Percentiles rank a stretch among this genome's conserved stretches.
These are phyloP conservation scores for Netelia inedita DNA, from an alignment of 2,888 invertebrate species.

Conservation along the genomic window DNA sequence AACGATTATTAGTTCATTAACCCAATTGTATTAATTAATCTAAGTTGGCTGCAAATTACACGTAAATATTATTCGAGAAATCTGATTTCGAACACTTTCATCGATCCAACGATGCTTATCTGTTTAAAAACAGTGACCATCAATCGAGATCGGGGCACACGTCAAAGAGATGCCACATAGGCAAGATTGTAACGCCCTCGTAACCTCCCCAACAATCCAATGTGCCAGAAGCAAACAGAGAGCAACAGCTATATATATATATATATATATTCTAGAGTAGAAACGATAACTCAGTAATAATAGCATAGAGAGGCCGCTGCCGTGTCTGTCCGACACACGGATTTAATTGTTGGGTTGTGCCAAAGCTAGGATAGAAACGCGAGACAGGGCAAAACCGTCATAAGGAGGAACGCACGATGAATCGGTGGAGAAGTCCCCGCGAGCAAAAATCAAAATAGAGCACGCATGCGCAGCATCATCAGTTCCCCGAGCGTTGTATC, in stretches of 20 bases:
- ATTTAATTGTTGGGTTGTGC: slow-evolving; percentile 83
- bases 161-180: slow-evolving; percentile 66
- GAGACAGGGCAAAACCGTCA: slow-evolving; percentile 74
- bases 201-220: slow-evolving; percentile 55
- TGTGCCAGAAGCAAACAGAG: slow-evolving; percentile 52
- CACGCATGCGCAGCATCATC: slow-evolving; percentile 31
- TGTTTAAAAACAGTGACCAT: slow-evolving; percentile 34
- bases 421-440: slow-evolving; percentile 51
- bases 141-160: slow-evolving; percentile 51
- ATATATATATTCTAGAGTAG: slow-evolving; percentile 65
- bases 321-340: slow-evolving; percentile 79
- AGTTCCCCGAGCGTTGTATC: slow-evolving; percentile 33
- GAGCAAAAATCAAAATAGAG: slow-evolving; percentile 74
- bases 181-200: slow-evolving; percentile 56
- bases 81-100: slow-evolving; percentile 11
- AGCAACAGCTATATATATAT: slow-evolving; percentile 36
- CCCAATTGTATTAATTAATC: no score
- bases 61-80: background rate
- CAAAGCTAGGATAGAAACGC: slow-evolving; percentile 60
- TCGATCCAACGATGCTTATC: background rate
- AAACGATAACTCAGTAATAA: slow-evolving; percentile 83
- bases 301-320: slow-evolving; percentile 73
- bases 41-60: background rate
- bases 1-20: no score
- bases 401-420: slow-evolving; percentile 72